A percentile compares a stretch with the other conserved stretches of the same genome.
Evolutionary conservation across 64 coral and sea anemone genomes (phyloP).

Genomic region (Platygyra sinensis): DNA sequence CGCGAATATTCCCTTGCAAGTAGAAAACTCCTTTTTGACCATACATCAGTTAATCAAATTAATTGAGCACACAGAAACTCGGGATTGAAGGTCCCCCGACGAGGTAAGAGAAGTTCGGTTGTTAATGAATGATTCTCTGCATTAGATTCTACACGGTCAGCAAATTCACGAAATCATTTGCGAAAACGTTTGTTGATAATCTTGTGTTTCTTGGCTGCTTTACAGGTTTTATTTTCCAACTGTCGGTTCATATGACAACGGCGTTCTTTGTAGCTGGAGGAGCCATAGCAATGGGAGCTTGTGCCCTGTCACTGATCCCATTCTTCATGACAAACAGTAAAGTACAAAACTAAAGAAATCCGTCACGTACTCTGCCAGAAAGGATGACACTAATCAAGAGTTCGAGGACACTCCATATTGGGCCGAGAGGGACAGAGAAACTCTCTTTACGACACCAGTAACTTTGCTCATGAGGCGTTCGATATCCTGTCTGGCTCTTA

Average conservation of each 20-base stretch:
- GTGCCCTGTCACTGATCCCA: constrained; percentile 53
- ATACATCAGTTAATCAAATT: too few relatives aligned
- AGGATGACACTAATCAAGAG: background rate
- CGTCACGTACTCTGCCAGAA: background rate
- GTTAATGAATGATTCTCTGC: too few relatives aligned
- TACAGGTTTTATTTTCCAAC: constrained; percentile 64
- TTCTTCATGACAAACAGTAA: constrained; percentile 23
- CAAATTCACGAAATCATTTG: too few relatives aligned
- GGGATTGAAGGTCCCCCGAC: too few relatives aligned
- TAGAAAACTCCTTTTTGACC: too few relatives aligned
- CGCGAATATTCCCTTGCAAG: too few relatives aligned
- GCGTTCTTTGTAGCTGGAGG: constrained; percentile 80
- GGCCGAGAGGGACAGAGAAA: background rate
- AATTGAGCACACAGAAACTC: too few relatives aligned
- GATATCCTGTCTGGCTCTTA: background rate
- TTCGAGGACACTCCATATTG: background rate
- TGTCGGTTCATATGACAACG: constrained; percentile 84
- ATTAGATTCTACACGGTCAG: too few relatives aligned
- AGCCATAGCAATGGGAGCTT: constrained; percentile 63
- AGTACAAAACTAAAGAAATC: background rate
- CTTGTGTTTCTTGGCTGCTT: constrained; percentile 2
- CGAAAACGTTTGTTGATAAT: too few relatives aligned
- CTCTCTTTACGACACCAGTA: constrained; percentile 32
- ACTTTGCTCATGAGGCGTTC: background rate
- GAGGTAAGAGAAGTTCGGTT: too few relatives aligned